Percentiles rank a stretch among this genome's conserved stretches.
Evolutionary conservation across 2,797 vertebrate species (phyloP).

Genomic region (Bryconaethiops microstoma): DNA sequence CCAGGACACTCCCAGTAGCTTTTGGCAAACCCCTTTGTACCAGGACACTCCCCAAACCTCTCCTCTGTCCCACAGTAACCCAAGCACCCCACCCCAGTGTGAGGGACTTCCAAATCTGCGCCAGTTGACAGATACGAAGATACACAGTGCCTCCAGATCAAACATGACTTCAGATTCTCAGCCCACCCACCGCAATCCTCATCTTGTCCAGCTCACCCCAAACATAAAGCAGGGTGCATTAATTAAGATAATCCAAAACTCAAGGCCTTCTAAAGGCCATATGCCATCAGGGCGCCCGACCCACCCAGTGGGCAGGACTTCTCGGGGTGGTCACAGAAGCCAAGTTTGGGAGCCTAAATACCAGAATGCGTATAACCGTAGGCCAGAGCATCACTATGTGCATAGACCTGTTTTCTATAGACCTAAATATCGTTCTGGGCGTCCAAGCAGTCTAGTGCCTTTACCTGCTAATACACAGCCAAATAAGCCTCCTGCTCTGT

Average conservation of each 20-base stretch:
- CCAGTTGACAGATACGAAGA: background rate
- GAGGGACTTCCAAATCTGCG: constrained; percentile 22
- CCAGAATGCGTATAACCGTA: constrained; percentile 85
- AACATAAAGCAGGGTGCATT: constrained; percentile 38
- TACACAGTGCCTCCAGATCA: background rate
- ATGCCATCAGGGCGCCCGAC: constrained; percentile 85
- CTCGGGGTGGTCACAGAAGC: constrained; percentile 68
- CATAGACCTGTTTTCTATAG: constrained; percentile 72
- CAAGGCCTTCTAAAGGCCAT: constrained; percentile 85
- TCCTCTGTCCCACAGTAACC: constrained; percentile 66
- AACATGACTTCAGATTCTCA: constrained; percentile 25
- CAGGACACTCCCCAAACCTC: constrained; percentile 93
- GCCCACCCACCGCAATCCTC: background rate
- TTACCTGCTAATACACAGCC: constrained; percentile 67
- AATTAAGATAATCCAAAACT: constrained; percentile 84
- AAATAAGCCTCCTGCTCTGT: constrained; percentile 69
- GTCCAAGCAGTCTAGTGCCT: constrained; percentile 55
- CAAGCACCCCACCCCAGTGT: constrained; percentile 49
- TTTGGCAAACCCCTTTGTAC: constrained; percentile 86
- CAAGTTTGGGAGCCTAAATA: constrained; percentile 81
- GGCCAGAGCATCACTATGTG: constrained; percentile 80
- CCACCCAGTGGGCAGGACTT: constrained; percentile 71
- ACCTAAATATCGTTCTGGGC: constrained; percentile 61
- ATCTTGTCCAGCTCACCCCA: constrained; percentile 23
- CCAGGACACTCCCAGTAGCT: constrained; percentile 94